phyloP scores from a whole-genome alignment of 2,888 invertebrate genomes.

The Acronicta leporina region DNA sequence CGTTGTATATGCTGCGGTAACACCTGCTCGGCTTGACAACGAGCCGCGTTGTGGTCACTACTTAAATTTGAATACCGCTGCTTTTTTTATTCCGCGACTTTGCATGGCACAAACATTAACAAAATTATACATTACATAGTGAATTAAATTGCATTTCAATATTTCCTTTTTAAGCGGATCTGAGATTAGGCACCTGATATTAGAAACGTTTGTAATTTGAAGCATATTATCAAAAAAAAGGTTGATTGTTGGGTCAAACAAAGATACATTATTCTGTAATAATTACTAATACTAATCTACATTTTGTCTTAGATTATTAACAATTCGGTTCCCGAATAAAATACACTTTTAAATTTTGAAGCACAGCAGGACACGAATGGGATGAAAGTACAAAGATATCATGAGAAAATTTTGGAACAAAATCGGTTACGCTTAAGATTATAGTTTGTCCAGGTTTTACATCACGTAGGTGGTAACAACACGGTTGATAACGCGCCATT shows the following conservation, averaged over 20 bases:
- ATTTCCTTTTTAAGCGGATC: neutral
- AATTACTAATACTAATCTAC: too few species aligned
- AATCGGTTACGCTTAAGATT: too few species aligned
- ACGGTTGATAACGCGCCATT: slow-evolving; percentile 24
- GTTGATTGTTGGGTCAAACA: too few species aligned
- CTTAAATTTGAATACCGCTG: slow-evolving; percentile 19
- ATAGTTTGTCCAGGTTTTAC: slow-evolving; percentile 9
- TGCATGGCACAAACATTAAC: neutral
- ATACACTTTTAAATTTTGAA: too few species aligned
- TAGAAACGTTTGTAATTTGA: neutral
- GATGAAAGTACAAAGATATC: too few species aligned
- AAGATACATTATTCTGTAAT: too few species aligned
- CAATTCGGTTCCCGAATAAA: too few species aligned
- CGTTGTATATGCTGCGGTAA: slow-evolving; percentile 37
- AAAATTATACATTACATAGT: neutral
- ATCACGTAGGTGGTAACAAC: slow-evolving; percentile 27
- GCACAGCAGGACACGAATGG: too few species aligned
- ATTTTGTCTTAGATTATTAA: too few species aligned
- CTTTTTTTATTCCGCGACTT: slow-evolving; percentile 2
- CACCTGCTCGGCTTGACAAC: slow-evolving; percentile 38
- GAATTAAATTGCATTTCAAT: slow-evolving; percentile 8
- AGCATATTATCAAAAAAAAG: too few species aligned
- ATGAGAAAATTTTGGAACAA: neutral
- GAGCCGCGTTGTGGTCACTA: slow-evolving; percentile 37
- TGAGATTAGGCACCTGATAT: neutral